Base-by-base conservation (phyloP, 2,113 vertebrate genomes). In the Saccopteryx bilineata region DNA sequence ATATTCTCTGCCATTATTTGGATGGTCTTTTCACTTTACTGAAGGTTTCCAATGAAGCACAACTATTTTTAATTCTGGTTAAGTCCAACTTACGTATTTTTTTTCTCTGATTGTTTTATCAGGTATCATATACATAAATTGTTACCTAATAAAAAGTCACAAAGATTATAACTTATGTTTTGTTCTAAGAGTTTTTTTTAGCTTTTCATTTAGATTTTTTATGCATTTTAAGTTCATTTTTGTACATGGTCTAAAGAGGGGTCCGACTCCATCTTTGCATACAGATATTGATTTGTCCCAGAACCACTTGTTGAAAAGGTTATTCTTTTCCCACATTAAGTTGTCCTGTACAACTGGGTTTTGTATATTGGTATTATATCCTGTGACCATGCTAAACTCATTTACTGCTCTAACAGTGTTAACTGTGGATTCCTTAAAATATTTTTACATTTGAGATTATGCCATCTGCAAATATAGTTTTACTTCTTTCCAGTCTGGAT, bases 161-260 rank as follows among this genome's bases (percentile, higher is more conserved):
- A 26, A 90, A 86, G 69, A 63, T 56, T 63, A 76, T 82, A 9
- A 50, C 11, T 5, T 50, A 21, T 9, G 4, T 66, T 81, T 94
- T 76, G 52, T 72, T 87, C 52, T 52, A 76, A 81, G 52, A 84
- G 39, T 46, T 52, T 61, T 24, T 65, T 76, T 92, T 50, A 50
- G 54, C 46, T 71, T 28, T 74, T 85, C 5, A 50, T 39, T 39
- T 39, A 39, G 39, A 39, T 39, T 39, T 39, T 39, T 17, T 17
- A 84, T 82, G 23, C 5, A 91, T 15, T 82, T 75, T 61, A 23
- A 85, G 28, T 56, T 90, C 61, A 81, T 11, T 88, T 96, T 60
- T 92, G 26, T 26, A 75, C 50, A 56, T 5, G 18, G 26, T 39
- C 9, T 86, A 8, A n/a, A 26, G 33, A 21, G 28, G 14, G 39